Conservation (phyloP, 2,797 vertebrate genomes). For the Xerus rutilus region DNA sequence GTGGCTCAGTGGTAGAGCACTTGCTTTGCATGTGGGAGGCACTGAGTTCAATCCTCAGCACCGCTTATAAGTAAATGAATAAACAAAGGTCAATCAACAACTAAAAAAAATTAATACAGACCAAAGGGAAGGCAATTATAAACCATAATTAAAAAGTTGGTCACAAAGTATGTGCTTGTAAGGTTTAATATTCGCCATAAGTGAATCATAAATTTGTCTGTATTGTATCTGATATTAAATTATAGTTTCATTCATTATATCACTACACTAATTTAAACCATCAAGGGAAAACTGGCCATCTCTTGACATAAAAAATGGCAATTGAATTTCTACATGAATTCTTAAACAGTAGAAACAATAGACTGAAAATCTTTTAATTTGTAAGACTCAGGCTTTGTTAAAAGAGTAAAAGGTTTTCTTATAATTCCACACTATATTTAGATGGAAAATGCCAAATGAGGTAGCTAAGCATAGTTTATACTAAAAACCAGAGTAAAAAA, state of each 20-base stretch:
- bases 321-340: background rate
- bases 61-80: too few species aligned
- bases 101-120: background rate
- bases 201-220: background rate
- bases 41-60: too few species aligned
- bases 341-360: slow-evolving; percentile 9
- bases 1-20: too few species aligned
- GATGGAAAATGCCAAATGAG: slow-evolving; percentile 1
- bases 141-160: background rate
- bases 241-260: slow-evolving; percentile 1
- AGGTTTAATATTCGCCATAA: background rate
- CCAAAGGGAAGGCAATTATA: background rate
- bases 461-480: background rate
- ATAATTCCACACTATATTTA: background rate
- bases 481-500: slow-evolving; percentile 19
- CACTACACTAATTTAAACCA: background rate
- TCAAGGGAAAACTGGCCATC: background rate
- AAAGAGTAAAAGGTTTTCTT: background rate
- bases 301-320: background rate
- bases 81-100: too few species aligned
- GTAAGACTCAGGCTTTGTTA: background rate
- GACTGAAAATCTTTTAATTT: slow-evolving; percentile 3
- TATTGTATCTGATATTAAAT: background rate
- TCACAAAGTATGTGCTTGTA: background rate
- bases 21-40: too few species aligned